phyloP scores from a whole-genome alignment of 1,140 invertebrate species.

The Megalonaias nervosa region DNA sequence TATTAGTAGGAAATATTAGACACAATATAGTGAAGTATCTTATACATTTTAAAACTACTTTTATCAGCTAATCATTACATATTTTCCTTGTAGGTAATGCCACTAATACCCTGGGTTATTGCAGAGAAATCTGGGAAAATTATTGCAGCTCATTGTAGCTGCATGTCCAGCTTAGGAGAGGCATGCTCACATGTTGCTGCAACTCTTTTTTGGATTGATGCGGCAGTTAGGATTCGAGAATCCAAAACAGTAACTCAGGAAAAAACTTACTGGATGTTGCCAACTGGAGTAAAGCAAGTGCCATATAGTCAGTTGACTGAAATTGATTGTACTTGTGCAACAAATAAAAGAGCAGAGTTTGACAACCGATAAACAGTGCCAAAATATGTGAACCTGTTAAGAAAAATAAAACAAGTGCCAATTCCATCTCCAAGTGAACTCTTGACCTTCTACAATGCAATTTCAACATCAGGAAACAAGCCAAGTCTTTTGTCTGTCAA shows the following conservation, averaged over 20 bases:
- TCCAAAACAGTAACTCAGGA: conserved; percentile 22
- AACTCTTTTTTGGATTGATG: conserved; percentile 25
- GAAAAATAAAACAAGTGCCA: too few species aligned
- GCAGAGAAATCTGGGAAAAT: conserved; percentile 24
- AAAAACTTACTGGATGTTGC: conserved; percentile 21
- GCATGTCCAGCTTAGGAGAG: conserved; percentile 43
- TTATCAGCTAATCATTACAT: too few species aligned
- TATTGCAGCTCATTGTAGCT: conserved; percentile 30
- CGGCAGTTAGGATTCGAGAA: conserved; percentile 21
- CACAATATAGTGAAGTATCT: too few species aligned
- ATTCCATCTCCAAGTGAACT: too few species aligned
- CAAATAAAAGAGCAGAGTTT: conserved; percentile 3
- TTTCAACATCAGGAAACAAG: conserved; percentile 2
- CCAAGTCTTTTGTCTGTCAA: conserved; percentile 21
- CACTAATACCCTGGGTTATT: conserved; percentile 33
- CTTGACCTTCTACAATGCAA: too few species aligned
- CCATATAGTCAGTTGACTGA: conserved; percentile 1
- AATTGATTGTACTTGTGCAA: conserved; percentile 26
- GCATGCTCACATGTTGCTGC: conserved; percentile 38
- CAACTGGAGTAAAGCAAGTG: conserved; percentile 8
- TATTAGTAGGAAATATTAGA: too few species aligned
- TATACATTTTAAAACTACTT: too few species aligned
- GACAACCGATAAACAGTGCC: too few species aligned
- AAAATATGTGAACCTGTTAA: too few species aligned
- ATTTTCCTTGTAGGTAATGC: conserved; percentile 29